Evolutionary conservation across 2,888 invertebrate genomes (phyloP), one percentile per base, ranked within the genome.

Genomic region (Macrosiphum euphorbiae): DNA sequence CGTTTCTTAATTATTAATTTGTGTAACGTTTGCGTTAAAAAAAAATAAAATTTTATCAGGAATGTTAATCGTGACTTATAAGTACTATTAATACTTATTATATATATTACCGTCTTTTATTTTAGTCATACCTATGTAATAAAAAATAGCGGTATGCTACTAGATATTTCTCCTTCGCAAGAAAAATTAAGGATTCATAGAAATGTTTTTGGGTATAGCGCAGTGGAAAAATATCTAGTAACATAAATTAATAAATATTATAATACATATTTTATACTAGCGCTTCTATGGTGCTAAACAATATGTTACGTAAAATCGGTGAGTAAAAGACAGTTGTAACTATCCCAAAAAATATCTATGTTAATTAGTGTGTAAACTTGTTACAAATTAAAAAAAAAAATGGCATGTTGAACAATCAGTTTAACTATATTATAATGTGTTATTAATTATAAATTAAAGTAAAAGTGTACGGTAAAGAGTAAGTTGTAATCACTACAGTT

Each of bases 1-100:
- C 24, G 44, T 90, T 67, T 67, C 28, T 35, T 90, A 67, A 67
- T 90, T 67, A 67, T 90, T 50, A 67, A n/a, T 90, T 58, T 28
- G 2, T 44, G 16, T 41, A 28, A 89, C 20, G 44, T 88, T 41
- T 58, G 13, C n/a, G 2, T 41, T 41, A 78, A 20, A 78, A 78
- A 20, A 78, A 78, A 67, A 78, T 35, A 20, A 3, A 16, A n/a
- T 67, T 67, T n/a, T 20, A 35, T 78, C 16, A 78, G 35, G 20
- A 35, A 78, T 35, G 35, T 35, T 20, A 35, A 78, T 78, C 20
- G 5, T 0, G 20, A 78, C 1, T 78, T 20, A 20, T 44, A 7
- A 44, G 44, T 44, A 44, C 44, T 44, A n/a, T n/a, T 44, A 44
- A 7, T 44, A 44, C 44, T 44, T 44, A 44, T 44, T 44, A 5